Base-by-base conservation (phyloP, 2,113 vertebrate genomes). In the Fulica atra region DNA sequence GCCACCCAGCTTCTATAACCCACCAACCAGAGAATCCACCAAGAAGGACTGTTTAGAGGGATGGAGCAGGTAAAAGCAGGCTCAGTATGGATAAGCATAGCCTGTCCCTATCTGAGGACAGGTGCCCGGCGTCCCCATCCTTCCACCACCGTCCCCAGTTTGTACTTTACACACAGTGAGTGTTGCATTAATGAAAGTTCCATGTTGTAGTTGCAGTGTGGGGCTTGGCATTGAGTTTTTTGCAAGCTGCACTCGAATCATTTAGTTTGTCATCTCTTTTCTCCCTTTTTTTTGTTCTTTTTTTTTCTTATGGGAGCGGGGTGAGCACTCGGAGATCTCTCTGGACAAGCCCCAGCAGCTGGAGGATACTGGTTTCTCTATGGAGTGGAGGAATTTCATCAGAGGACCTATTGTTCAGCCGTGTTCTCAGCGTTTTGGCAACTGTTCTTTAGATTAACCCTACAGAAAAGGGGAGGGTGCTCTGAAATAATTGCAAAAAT, bases 401-500 rank as follows among this genome's bases (percentile, higher is more conserved):
- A 98, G 96, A 97, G 96, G 63, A 70, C 57, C 97, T 89, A 94
- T 97, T 98, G 97, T 98, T 93, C 2, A 1, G 0, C 76, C 83
- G 54, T 95, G 94, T 95, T 95, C 92, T 90, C 94, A 92, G 95
- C 88, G 14, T 95, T 96, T 96, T 94, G 96, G 96, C 96, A 97
- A 97, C 96, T 95, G 93, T 89, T 96, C 95, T 97, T 96, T 88
- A 91, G 82, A 95, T 97, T 96, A 97, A 96, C 95, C 95, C 95
- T 89, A 59, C 85, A 83, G 93, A 97, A 92, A 46, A 95, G 59
- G 87, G 81, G 81, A 95, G 93, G 70, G 24, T 95, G 91, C 84
- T 94, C 92, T 46, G 83, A 73, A 93, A 73, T 90, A 86, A 81
- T 92, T 76, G 70, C 85, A 86, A 85, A 93, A 94, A 96, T 92